Base-by-base conservation (phyloP, 1,140 invertebrate genomes). In the Riptortus pedestris region DNA sequence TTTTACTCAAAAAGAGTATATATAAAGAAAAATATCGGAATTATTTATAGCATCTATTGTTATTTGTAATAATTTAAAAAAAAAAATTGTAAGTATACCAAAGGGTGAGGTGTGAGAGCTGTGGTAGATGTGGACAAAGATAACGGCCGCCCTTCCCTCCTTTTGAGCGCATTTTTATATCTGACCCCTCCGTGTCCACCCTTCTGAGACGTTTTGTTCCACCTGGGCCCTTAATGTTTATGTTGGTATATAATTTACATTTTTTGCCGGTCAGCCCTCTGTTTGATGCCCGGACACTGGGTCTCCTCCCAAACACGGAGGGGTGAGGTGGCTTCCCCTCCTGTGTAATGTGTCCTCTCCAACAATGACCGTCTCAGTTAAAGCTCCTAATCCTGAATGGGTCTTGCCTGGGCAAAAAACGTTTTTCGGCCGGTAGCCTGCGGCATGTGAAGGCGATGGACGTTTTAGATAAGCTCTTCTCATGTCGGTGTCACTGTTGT, bases 191-290 rank as follows among this genome's bases (percentile, higher is more conserved):
- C 14, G 31, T 26, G 18, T 22, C 51, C 51, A 12, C 14, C 24
- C 24, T 26, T 55, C 31, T 38, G 31, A 14, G 31, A 5, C 31
- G 5, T 5, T 38, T 38, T 5, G 5, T 38, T 14, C 14, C 31
- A 7, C 31, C 31, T 3, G 20, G 51, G 22, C 55, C 38, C 65
- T 62, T 66, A 66, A 66, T 66, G 65, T 66, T 66, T 66, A 66
- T 66, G 65, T 63, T 66, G 62, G 61, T 60, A 66, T 66, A 66
- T 66, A 66, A 66, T 66, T 66, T 66, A 61, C 61, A 60, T 60
- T 66, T 66, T 61, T 66, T 66, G 45, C 18, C 52, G 51, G 28
- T 43, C 62, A 52, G 20, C 18, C 59, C 61, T 29, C 20, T 51
- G 43, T n/a, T 29, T n/a, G 52, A 29, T 26, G 52, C 16, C 48